Conservation (phyloP, 2,888 invertebrate genomes). For the Lepidonotus clava region DNA sequence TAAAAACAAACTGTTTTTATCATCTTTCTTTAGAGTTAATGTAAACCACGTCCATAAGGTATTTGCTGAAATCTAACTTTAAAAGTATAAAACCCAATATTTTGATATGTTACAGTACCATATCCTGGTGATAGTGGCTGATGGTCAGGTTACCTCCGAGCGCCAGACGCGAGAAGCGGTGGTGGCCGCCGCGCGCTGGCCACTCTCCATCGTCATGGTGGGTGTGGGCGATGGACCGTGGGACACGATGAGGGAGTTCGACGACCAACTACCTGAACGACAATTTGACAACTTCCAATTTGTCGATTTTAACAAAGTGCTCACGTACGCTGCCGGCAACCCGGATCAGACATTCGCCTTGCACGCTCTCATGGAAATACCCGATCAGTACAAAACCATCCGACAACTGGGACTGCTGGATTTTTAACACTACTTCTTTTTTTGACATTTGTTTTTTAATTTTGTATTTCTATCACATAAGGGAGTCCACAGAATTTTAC, state of each 20-base stretch:
- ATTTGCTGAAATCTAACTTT: no score
- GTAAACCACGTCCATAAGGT: no score
- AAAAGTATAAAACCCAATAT: no score
- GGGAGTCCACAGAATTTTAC: no score
- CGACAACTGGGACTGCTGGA: slow-evolving; percentile 71
- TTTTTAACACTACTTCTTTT: no score
- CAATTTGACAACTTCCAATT: slow-evolving; percentile 83
- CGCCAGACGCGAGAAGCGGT: slow-evolving; percentile 81
- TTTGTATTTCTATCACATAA: no score
- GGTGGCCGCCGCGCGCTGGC: slow-evolving; percentile 81
- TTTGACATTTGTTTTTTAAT: no score
- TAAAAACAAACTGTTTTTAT: no score
- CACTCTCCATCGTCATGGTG: slow-evolving; percentile 82
- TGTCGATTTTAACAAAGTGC: slow-evolving; percentile 81
- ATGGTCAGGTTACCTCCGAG: slow-evolving; percentile 82
- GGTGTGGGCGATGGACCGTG: slow-evolving; percentile 83
- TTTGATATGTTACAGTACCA: slow-evolving; percentile 82
- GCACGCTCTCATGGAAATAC: slow-evolving; percentile 82
- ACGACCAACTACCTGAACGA: slow-evolving; percentile 81
- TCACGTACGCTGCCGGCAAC: slow-evolving; percentile 69
- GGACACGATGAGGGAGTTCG: slow-evolving; percentile 82
- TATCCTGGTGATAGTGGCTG: slow-evolving; percentile 82
- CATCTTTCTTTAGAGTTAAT: no score
- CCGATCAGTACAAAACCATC: slow-evolving; percentile 80
- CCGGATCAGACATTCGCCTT: slow-evolving; percentile 81